Evolutionary conservation across 2,888 invertebrate genomes (phyloP), one percentile per base, ranked within the genome.

Genomic region (Lasioglossum calceatum): DNA sequence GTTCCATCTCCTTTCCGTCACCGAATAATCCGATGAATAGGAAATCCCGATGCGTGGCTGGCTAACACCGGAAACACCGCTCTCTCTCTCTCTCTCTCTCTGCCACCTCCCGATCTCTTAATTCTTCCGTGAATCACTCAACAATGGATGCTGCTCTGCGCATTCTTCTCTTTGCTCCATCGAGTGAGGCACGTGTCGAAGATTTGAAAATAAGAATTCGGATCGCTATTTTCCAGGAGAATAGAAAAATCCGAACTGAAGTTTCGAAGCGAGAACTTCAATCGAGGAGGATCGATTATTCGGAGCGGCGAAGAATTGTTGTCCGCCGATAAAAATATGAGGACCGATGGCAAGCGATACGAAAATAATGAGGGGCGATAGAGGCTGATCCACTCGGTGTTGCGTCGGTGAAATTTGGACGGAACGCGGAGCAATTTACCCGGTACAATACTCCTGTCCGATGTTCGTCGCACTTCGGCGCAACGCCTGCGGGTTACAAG

Each of bases 401-500:
- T 72, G 12, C 72, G 76, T 72, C 36, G 39, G n/a, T 39, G 44
- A 71, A 83, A 87, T 87, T 87, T 78, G 64, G 71, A 77, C 39
- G 58, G 70, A 76, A 67, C 83, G 84, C 70, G 58, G 76, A 84
- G 79, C 89, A 88, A 90, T 90, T 90, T 90, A 67, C 36, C 75
- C 64, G 76, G 77, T 81, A 89, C 87, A 90, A 87, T 88, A 87
- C 85, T 88, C 74, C 72, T 74, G 82, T 61, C 76, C 54, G 71
- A 71, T 73, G 84, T 80, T 83, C 79, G 82, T 83, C 81, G 67
- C 82, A 72, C 79, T 83, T 83, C 75, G 74, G 44, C 67, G 81
- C 67, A 85, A 82, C 84, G 90, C 87, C 81, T 79, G 89, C 83
- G 89, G 90, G 86, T 85, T 85, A 86, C 89, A 84, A 82, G 87